Conservation (phyloP, 2,888 invertebrate species). For the Nomada hirtipes region DNA sequence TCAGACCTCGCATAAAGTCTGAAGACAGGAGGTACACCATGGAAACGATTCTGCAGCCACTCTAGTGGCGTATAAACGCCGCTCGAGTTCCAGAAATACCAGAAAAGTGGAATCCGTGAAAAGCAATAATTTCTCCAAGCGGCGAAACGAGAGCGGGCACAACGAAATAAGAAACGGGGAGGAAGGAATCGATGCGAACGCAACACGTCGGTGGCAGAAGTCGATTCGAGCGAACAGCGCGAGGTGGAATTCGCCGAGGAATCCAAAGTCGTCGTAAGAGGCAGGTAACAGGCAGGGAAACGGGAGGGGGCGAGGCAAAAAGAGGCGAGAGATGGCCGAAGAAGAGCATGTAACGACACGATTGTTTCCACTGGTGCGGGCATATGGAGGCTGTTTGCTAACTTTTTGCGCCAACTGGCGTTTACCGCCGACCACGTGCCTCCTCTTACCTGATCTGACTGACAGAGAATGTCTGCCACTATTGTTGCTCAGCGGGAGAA, state of each 20-base stretch:
- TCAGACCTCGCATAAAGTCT: constrained; percentile 8
- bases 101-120: constrained; percentile 63
- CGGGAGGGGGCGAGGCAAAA: constrained; percentile 7
- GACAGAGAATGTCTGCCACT: constrained; percentile 6
- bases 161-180: not conserved
- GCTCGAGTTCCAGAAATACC: constrained; percentile 57
- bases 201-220: constrained; percentile 10
- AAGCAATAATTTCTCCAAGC: constrained; percentile 48
- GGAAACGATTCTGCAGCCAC: constrained; percentile 37
- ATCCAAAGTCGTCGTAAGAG: constrained; percentile 1
- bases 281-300: constrained; percentile 1
- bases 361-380: constrained; percentile 52
- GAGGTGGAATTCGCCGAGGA: not conserved
- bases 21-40: not conserved
- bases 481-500: not conserved
- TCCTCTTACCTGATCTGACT: constrained; percentile 33
- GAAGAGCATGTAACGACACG: constrained; percentile 47
- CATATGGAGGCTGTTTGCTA: constrained; percentile 60
- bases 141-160: not conserved
- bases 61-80: constrained; percentile 59
- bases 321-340: constrained; percentile 14
- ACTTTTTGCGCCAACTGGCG: constrained; percentile 47
- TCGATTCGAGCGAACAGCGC: not conserved
- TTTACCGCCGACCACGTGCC: constrained; percentile 66
- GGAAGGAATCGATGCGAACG: not conserved